Evolutionary conservation across 2,113 vertebrate species (phyloP).

Genomic region (Malaclemys terrapin): DNA sequence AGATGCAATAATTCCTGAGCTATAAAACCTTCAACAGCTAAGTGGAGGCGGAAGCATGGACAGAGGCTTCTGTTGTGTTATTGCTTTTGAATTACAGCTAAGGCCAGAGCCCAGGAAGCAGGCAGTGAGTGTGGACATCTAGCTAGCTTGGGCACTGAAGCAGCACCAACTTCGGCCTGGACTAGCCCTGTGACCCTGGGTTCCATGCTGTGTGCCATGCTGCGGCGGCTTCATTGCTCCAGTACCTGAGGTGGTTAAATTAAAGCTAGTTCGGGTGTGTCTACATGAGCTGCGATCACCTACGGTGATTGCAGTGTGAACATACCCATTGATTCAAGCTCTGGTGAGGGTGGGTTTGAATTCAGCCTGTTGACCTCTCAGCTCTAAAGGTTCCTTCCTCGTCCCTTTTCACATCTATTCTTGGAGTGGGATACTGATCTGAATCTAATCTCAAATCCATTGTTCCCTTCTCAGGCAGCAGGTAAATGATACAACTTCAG

Average conservation of each 20-base stretch:
- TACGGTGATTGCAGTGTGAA: too few relatives aligned
- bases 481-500: not conserved
- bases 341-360: fast-evolving
- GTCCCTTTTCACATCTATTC: not conserved
- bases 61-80: not conserved
- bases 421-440: not conserved
- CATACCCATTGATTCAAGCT: not conserved
- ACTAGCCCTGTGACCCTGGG: too few relatives aligned
- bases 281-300: too few relatives aligned
- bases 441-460: not conserved
- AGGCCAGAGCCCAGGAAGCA: too few relatives aligned
- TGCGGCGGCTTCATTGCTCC: too few relatives aligned
- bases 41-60: not conserved
- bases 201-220: too few relatives aligned
- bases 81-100: not conserved
- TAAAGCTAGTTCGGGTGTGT: too few relatives aligned
- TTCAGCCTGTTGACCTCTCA: not conserved
- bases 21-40: not conserved
- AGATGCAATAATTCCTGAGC: not conserved
- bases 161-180: too few relatives aligned
- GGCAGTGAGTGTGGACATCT: too few relatives aligned
- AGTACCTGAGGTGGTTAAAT: too few relatives aligned
- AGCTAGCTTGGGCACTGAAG: too few relatives aligned
- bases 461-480: not conserved
- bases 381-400: not conserved